A percentile compares a stretch with the other conserved stretches of the same genome.
Conservation (phyloP, 2,797 vertebrate genomes). For the Mormyrops attenuatus region DNA sequence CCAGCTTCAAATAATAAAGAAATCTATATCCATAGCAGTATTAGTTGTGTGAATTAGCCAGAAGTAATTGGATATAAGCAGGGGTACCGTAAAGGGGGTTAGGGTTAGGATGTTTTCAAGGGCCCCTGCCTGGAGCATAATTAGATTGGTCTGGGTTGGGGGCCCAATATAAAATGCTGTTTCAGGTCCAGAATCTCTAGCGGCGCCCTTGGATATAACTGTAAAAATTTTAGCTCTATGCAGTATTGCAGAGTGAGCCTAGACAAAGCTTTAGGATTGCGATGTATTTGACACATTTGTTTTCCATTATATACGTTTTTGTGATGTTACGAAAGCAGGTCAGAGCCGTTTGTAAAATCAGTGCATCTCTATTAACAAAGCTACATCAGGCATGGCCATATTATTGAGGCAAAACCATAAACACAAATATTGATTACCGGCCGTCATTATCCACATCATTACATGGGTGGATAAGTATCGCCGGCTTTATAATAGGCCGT, state of each 20-base stretch:
- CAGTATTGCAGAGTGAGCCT: neutral
- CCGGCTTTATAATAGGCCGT: conserved; percentile 10
- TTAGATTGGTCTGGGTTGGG: neutral
- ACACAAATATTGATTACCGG: conserved; percentile 49
- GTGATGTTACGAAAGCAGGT: neutral
- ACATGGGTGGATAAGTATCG: conserved; percentile 37
- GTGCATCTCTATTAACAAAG: conserved; percentile 19
- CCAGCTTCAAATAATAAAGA: neutral
- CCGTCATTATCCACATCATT: conserved; percentile 55
- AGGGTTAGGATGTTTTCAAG: neutral
- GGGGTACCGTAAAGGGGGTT: neutral
- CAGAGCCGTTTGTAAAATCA: neutral
- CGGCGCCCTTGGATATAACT: neutral
- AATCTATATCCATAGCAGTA: neutral
- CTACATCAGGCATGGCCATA: conserved; percentile 17
- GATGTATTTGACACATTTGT: neutral
- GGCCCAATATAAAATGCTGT: neutral
- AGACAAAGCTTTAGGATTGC: neutral
- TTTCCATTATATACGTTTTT: neutral
- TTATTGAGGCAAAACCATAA: conserved; percentile 28
- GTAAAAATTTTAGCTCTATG: neutral
- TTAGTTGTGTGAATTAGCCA: neutral
- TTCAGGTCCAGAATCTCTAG: neutral
- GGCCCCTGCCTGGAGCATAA: neutral
- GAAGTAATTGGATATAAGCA: neutral